Conservation (phyloP, 2,113 vertebrate species). For the Pampusana beccarii region DNA sequence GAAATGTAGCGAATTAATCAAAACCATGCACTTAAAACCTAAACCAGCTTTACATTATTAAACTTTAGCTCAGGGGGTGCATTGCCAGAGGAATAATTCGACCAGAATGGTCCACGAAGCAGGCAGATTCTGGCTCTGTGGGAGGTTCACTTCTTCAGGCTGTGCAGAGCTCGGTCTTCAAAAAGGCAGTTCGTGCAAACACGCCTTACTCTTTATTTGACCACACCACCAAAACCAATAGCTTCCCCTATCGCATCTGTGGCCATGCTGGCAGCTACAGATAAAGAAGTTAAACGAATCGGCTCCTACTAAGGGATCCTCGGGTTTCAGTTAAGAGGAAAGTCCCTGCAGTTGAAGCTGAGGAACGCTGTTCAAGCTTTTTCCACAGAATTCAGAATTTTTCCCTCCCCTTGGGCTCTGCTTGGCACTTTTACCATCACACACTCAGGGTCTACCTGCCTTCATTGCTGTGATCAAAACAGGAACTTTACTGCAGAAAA, state of each 20-base stretch:
- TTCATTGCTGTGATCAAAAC: neutral
- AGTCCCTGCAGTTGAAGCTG: constrained; percentile 22
- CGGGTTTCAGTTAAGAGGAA: constrained; percentile 42
- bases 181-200: neutral
- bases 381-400: neutral
- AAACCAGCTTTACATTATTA: constrained; percentile 15
- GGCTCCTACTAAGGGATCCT: neutral
- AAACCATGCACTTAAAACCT: constrained; percentile 16
- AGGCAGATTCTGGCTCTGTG: neutral
- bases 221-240: constrained; percentile 47
- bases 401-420: neutral
- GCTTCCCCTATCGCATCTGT: constrained; percentile 55
- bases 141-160: constrained; percentile 33
- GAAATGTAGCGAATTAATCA: constrained; percentile 9
- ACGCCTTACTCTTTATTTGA: neutral
- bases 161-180: neutral
- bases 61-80: neutral
- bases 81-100: constrained; percentile 24
- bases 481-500: neutral
- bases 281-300: constrained; percentile 16
- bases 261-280: constrained; percentile 53
- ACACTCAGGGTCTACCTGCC: neutral
- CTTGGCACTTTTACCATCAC: neutral
- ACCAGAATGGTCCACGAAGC: neutral
- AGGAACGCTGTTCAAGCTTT: neutral